phyloP scores from a whole-genome alignment of 1,140 invertebrate genomes.

The Reticulitermes speratus region DNA sequence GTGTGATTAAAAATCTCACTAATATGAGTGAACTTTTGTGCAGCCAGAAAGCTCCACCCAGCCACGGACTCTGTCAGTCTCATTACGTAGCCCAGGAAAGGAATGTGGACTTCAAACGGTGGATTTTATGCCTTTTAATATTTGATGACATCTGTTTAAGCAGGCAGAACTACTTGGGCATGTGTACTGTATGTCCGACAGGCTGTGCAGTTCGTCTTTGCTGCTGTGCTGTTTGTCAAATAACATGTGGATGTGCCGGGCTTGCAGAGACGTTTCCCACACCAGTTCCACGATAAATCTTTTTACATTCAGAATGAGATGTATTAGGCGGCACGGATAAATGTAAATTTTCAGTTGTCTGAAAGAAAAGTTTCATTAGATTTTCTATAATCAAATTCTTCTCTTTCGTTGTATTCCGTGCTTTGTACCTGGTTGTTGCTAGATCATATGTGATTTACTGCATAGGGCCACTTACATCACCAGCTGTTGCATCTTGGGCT shows the following conservation, averaged over 20 bases:
- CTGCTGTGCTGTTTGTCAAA: not conserved
- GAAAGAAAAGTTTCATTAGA: no score
- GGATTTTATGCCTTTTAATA: not conserved
- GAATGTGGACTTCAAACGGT: not conserved
- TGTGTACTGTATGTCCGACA: not conserved
- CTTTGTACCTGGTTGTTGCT: no score
- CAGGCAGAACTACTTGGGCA: not conserved
- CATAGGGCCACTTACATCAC: no score
- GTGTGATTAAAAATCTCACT: not conserved
- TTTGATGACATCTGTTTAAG: not conserved
- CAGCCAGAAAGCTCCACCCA: not conserved
- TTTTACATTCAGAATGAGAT: no score
- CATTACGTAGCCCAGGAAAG: not conserved
- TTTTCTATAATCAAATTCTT: no score
- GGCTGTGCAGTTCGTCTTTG: not conserved
- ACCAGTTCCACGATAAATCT: no score
- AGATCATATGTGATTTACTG: no score
- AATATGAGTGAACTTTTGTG: conserved; percentile 7
- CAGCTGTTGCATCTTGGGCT: no score
- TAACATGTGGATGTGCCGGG: not conserved
- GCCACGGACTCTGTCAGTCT: not conserved
- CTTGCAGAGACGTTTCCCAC: no score
- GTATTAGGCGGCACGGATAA: no score
- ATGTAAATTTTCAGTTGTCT: no score
- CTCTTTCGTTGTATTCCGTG: no score